These are phyloP conservation scores for Hexactinellida sp. DNA, from an alignment of 37 sponge, comb jelly and placozoan genomes.

Conservation along the genomic window DNA sequence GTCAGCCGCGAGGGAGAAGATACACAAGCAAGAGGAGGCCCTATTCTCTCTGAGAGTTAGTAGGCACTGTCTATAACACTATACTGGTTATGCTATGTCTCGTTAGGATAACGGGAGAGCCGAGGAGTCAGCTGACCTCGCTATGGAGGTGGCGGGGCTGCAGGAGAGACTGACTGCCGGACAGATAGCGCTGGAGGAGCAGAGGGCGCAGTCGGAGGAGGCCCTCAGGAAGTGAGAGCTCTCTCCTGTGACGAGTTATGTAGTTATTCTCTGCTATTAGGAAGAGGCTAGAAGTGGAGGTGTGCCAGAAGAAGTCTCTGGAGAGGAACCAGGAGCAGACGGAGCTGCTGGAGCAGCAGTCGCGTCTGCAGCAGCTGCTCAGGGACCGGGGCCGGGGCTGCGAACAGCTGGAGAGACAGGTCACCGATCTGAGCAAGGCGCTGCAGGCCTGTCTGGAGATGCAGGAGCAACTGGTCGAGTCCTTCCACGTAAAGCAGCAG, in stretches of 20 bases:
- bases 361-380: neutral
- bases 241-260: too few relatives aligned
- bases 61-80: too few relatives aligned
- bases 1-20: neutral
- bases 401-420: neutral
- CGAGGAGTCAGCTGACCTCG: too few relatives aligned
- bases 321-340: neutral
- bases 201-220: neutral
- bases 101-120: too few relatives aligned
- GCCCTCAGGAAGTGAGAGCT: neutral
- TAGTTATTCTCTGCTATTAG: too few relatives aligned
- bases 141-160: neutral
- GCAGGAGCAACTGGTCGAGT: conserved; percentile 14
- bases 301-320: neutral
- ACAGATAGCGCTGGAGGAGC: neutral
- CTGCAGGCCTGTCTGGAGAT: neutral
- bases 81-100: too few relatives aligned
- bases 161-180: neutral
- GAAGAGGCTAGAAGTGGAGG: neutral
- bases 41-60: neutral
- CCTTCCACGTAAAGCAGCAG: neutral
- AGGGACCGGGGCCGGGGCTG: neutral
- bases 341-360: neutral
- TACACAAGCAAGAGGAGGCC: neutral
- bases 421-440: neutral